Evolutionary conservation across 2,797 vertebrate species (phyloP), one percentile per base, ranked within the genome.

Genomic region (Pangasius krempfi): DNA sequence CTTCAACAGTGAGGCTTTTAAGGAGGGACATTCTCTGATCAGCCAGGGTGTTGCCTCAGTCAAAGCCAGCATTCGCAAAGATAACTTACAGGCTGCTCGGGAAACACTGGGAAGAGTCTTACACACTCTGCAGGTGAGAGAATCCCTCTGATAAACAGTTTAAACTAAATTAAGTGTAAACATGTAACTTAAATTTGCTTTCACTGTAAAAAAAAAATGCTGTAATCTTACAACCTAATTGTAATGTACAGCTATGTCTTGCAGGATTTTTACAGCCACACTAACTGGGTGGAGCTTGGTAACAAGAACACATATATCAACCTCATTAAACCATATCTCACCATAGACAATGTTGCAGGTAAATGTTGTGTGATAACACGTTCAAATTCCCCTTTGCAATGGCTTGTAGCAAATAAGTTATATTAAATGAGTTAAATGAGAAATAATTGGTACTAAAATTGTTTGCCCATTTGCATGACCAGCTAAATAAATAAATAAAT

Each of bases 181-280:
- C 5, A 37, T 68, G 33, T 68, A 40, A 25, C 22, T 75, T 30
- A 7, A 25, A 5, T 54, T 33, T 8, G 50, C n/a, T 56, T 79
- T 54, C n/a, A 54, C 1, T 33, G 50, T 20, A 18, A 9, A 54
- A 78, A 14, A 50, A 52, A n/a, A 50, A 50, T 56, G 37, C 58
- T 82, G 13, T 82, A 82, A 82, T 82, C 60, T 82, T 37, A 3
- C 54, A 81, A 30, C 22, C 9, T 27, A 76, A 50, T 33, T 82
- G 37, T 37, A 60, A 40, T 27, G 37, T 83, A 10, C 16, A 18
- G 25, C n/a, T 40, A 50, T 66, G 14, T 47, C 70, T 86, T n/a
- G 80, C 87, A 96, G 96, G 96, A 96, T 88, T 96, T 96, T 89
- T 96, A 96, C 94, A 96, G 96, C 89, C 96, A 96, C 92, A 96